Base-by-base conservation (phyloP, 2,888 invertebrate genomes). In the Meloe dianella region DNA sequence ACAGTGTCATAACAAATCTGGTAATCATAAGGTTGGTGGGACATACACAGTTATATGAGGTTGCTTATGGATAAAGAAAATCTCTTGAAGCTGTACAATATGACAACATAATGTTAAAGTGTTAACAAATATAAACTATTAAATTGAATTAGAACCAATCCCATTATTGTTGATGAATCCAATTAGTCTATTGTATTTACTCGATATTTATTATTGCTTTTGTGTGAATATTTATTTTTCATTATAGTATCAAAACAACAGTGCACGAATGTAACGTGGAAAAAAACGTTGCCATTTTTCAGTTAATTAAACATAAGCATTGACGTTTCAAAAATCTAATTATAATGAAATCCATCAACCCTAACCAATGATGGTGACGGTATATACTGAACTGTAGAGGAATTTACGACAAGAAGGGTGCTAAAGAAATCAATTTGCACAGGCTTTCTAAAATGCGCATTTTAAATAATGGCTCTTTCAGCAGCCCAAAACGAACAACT, bases 341-440 rank as follows among this genome's bases (percentile, higher is more conserved):
- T 82, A 81, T 81, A 80, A 81, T 76, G 79, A 81, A 82, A 82
- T 81, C 81, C 81, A 80, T 81, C 80, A 81, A 77, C 74, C 73
- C 76, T 74, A 75, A 75, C 75, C 74, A 73, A 71, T 68, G 24
- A 20, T 22, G 12, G 10, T 12, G 24, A 27, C 27, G 27, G 27
- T 27, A 24, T 24, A 4, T 24, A 14, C 24, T 54, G 24, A 14
- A 54, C n/a, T 20, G 20, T 20, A 47, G 20, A 7, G 47, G 1
- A 47, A 47, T 35, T 7, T 35, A 14, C 35, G 69, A 56, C 71
- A 70, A 72, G 68, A 71, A 66, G 75, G 71, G 72, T 75, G 78
- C 76, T 73, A 77, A 79, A 81, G 81, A 80, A 83, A 82, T 81
- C 82, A 82, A 82, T 82, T 82, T 82, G 80, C 81, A 80, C n/a